Conservation (phyloP, 2,888 invertebrate genomes). For the Leptopilina myrica region DNA sequence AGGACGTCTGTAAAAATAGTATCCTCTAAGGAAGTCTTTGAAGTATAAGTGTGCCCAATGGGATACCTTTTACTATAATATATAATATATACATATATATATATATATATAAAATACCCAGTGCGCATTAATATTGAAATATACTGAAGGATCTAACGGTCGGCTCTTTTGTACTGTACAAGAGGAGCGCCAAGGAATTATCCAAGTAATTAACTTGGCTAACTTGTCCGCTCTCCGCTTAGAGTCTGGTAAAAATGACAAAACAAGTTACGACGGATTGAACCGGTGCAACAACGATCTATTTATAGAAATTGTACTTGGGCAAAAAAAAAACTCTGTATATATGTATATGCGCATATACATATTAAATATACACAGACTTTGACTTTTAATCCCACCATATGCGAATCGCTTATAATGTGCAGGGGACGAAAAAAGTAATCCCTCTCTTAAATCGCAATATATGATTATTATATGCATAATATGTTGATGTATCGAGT, state of each 20-base stretch:
- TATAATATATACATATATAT: not conserved
- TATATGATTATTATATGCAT: slow-evolving; percentile 7
- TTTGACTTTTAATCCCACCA: slow-evolving; percentile 16
- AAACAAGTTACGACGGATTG: slow-evolving; percentile 34
- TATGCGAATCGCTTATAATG: slow-evolving; percentile 13
- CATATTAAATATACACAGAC: slow-evolving; percentile 8
- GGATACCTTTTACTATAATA: too few species aligned
- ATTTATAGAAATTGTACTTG: slow-evolving; percentile 36
- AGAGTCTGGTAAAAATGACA: slow-evolving; percentile 30
- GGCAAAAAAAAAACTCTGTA: slow-evolving; percentile 19
- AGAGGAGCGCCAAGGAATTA: slow-evolving; percentile 39
- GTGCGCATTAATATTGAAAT: slow-evolving; percentile 39
- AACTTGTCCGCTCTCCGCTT: slow-evolving; percentile 39
- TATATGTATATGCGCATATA: not conserved
- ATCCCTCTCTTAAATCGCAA: slow-evolving; percentile 4
- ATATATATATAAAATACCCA: not conserved
- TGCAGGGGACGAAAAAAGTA: slow-evolving; percentile 27
- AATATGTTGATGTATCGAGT: slow-evolving; percentile 34
- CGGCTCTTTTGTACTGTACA: slow-evolving; percentile 38
- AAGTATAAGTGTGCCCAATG: too few species aligned
- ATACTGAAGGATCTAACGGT: slow-evolving; percentile 4
- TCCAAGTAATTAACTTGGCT: slow-evolving; percentile 39
- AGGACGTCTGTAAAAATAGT: too few species aligned
- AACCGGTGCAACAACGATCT: slow-evolving; percentile 34
- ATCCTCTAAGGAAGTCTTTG: too few species aligned